Evolutionary conservation across 2,797 vertebrate genomes (phyloP).

Genomic region (Lepidocolaptes lacrymiger): DNA sequence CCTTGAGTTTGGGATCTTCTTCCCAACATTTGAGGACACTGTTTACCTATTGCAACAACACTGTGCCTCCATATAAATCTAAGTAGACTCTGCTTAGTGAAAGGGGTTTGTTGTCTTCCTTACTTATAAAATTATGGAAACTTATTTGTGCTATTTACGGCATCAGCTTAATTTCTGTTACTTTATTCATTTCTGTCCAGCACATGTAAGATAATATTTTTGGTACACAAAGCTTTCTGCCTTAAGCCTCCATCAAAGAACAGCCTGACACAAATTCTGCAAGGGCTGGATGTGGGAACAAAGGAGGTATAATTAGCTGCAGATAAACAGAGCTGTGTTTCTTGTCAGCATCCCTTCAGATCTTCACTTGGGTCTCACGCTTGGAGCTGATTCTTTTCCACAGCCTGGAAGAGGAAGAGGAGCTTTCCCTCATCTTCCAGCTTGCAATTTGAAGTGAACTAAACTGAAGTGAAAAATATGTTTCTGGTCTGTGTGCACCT

Average conservation of each 20-base stretch:
- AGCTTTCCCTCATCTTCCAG: background rate
- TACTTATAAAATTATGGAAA: background rate
- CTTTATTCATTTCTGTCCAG: background rate
- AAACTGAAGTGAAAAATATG: background rate
- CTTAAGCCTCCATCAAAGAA: conserved; percentile 34
- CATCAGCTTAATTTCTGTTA: background rate
- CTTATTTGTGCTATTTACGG: background rate
- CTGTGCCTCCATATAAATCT: background rate
- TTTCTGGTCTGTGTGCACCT: conserved; percentile 15
- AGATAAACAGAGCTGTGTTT: conserved; percentile 50
- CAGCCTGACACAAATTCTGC: conserved; percentile 4
- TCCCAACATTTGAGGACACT: background rate
- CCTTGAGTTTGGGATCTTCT: conserved; percentile 8
- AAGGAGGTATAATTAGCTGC: conserved; percentile 56
- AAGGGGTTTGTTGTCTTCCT: background rate
- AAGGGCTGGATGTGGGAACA: conserved; percentile 49
- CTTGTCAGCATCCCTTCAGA: conserved; percentile 4
- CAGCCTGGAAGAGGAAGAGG: background rate
- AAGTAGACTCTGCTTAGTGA: background rate
- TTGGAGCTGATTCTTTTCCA: background rate
- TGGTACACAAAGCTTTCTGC: conserved; percentile 2
- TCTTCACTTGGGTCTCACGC: conserved; percentile 1
- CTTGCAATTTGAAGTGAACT: background rate
- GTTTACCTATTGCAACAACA: background rate
- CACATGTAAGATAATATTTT: background rate